Evolutionary conservation across 2,797 vertebrate species (phyloP), one percentile per base, ranked within the genome.

Genomic region (Clamator glandarius): DNA sequence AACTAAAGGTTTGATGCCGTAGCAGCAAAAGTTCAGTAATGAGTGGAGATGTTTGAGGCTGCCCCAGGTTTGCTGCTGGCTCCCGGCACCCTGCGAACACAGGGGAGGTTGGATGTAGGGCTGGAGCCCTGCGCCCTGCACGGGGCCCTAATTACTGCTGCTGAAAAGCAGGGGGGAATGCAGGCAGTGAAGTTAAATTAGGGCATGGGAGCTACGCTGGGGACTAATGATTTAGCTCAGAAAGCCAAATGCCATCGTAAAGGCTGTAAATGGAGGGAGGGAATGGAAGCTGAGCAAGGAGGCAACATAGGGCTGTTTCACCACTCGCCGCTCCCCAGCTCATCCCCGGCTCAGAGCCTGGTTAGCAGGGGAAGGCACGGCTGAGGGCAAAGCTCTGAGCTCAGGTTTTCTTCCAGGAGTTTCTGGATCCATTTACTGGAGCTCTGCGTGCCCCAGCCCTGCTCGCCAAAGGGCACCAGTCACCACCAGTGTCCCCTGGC

Each of bases 71-170:
- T 33, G 63, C 33, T 29, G 58, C 39, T 1, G 2, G 14, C 67
- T n/a, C 15, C 78, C 4, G 0, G 58, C 12, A 0, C 48, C 77
- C 63, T 28, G 9, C 2, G 7, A 25, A 54, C 1, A 2, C 3
- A 3, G 18, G 19, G 57, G 21, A 64, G 44, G 77, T 73, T 74
- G 57, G 36, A 19, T 23, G 21, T 1, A 1, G 31, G 42, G 12
- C 72, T 57, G 61, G 3, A 50, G 51, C 16, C 8, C 25, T 28
- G 72, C 2, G 3, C 21, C 42, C 70, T 21, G 31, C 39, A 17
- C 2, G 2, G 48, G 50, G 21, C 52, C 26, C 69, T 78, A 52
- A 74, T 74, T 67, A 4, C 57, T 41, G 66, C 58, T 52, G 42
- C 73, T 15, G 46, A 46, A 51, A 91, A 52, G 66, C 67, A 33